Conservation (phyloP, 92 coral and sea anemone genomes). For the Porites lobata region DNA sequence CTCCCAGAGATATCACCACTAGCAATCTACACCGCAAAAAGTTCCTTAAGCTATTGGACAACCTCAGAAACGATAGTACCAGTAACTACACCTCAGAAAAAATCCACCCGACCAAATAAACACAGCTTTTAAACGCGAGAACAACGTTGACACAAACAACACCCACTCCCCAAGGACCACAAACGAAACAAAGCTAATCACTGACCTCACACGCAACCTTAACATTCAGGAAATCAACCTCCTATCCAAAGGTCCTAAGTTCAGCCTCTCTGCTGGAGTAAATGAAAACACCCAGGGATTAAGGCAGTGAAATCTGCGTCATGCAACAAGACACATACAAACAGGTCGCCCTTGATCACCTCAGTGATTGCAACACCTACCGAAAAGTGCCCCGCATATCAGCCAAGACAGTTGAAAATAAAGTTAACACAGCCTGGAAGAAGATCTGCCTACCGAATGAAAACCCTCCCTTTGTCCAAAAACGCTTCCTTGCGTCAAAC, state of each 20-base stretch:
- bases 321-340: slow-evolving; percentile 35
- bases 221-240: slow-evolving; percentile 5
- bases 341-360: slow-evolving; percentile 60
- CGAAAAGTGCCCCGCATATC: slow-evolving; percentile 56
- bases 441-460: slow-evolving; percentile 45
- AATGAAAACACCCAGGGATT: slow-evolving; percentile 64
- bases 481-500: slow-evolving; percentile 11
- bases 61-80: slow-evolving; percentile 13
- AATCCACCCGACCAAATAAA: slow-evolving; percentile 10
- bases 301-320: slow-evolving; percentile 67
- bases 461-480: slow-evolving; percentile 52
- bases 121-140: background rate
- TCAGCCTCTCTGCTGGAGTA: slow-evolving; percentile 32
- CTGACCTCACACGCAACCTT: slow-evolving; percentile 42
- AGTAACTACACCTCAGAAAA: background rate
- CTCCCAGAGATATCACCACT: slow-evolving; percentile 49
- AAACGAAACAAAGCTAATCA: slow-evolving; percentile 27
- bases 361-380: slow-evolving; percentile 47
- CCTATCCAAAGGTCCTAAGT: slow-evolving; percentile 63
- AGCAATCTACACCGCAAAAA: slow-evolving; percentile 36
- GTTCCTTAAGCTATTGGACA: slow-evolving; percentile 21
- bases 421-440: slow-evolving; percentile 69
- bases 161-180: background rate
- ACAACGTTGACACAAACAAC: slow-evolving; percentile 9
- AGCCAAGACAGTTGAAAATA: slow-evolving; percentile 71